Evolutionary conservation across 2,888 invertebrate species (phyloP).

Genomic region (Eilema caniola): DNA sequence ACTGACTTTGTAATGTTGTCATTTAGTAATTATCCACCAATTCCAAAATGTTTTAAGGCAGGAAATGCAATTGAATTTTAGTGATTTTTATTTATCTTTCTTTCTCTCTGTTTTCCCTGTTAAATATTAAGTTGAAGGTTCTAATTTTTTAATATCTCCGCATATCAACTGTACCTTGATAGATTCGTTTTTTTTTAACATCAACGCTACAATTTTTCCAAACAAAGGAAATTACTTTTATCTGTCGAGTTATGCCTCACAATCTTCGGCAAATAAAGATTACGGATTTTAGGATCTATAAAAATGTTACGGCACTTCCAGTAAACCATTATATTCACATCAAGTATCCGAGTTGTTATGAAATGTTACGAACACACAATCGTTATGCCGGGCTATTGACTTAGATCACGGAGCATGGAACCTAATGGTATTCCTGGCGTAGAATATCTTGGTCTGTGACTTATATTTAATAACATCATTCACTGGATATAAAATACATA

Average conservation of each 20-base stretch:
- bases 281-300: constrained; percentile 15
- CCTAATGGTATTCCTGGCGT: constrained; percentile 2
- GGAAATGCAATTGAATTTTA: background rate
- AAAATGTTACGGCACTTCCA: constrained; percentile 42
- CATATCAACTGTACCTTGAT: too few species aligned
- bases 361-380: constrained; percentile 72
- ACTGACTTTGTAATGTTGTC: background rate
- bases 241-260: constrained; percentile 10
- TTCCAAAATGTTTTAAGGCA: background rate
- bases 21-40: constrained; percentile 2
- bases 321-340: constrained; percentile 27
- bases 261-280: constrained; percentile 8
- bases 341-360: constrained; percentile 60
- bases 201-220: background rate
- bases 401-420: constrained; percentile 45
- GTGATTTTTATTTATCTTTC: background rate
- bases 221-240: constrained; percentile 4
- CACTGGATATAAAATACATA: constrained; percentile 42
- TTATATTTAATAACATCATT: constrained; percentile 73
- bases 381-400: constrained; percentile 72
- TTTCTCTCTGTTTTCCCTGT: background rate
- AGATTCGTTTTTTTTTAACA: too few species aligned
- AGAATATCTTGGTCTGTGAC: constrained; percentile 50
- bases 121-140: too few species aligned
- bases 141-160: too few species aligned